Conservation (phyloP, 2,113 vertebrate genomes). For the Recurvirostra avosetta region DNA sequence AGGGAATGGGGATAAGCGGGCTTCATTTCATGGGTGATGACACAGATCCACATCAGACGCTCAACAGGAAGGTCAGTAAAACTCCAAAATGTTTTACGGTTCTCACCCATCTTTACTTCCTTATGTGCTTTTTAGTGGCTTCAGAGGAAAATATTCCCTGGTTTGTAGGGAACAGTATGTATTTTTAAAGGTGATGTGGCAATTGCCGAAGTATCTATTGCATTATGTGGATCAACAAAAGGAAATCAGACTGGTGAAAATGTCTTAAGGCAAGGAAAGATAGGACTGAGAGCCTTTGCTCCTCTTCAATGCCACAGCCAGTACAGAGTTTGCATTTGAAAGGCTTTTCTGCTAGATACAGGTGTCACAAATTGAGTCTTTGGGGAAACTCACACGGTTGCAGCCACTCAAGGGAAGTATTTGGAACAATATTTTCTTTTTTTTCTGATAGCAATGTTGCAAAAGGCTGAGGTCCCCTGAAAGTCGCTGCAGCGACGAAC, state of each 20-base stretch:
- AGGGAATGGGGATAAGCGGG: neutral
- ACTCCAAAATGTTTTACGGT: neutral
- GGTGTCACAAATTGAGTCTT: neutral
- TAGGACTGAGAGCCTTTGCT: neutral
- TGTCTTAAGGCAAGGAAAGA: neutral
- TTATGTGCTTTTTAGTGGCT: neutral
- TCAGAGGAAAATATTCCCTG: neutral
- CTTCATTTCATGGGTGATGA: neutral
- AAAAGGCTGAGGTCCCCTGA: neutral
- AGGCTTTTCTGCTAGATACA: neutral
- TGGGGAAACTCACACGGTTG: neutral
- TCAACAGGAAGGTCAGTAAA: neutral
- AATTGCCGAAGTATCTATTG: neutral
- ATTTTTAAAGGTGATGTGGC: neutral
- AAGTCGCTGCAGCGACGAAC: neutral
- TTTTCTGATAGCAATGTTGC: neutral
- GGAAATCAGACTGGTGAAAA: neutral
- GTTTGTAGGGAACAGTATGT: neutral
- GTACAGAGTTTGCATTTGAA: neutral
- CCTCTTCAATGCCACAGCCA: neutral
- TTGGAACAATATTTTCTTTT: neutral
- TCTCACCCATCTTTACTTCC: neutral
- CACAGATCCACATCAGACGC: neutral
- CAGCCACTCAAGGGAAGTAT: neutral
- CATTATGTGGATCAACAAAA: neutral